Percentiles rank a stretch among this genome's conserved stretches.
Evolutionary conservation across 2,888 invertebrate genomes (phyloP).

Genomic region (Synanthedon andrenaeformis): DNA sequence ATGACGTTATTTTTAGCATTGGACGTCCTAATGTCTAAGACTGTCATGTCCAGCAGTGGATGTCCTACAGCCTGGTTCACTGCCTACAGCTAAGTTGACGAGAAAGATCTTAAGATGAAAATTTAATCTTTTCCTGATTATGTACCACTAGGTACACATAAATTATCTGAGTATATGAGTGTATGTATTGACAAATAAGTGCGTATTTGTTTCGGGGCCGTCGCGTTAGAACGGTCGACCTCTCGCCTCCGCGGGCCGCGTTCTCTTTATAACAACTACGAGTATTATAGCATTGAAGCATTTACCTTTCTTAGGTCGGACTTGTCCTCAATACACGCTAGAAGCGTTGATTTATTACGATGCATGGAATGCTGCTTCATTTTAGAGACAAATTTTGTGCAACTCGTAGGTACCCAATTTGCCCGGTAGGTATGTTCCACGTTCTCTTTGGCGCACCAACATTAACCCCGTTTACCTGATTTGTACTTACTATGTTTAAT

Average conservation of each 20-base stretch:
- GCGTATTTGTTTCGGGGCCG: slow-evolving; percentile 57
- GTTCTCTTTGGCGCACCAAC: slow-evolving; percentile 17
- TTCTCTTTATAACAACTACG: slow-evolving; percentile 29
- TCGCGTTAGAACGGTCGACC: slow-evolving; percentile 58
- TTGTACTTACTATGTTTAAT: slow-evolving; percentile 7
- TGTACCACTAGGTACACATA: too few species aligned
- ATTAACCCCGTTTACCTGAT: slow-evolving; percentile 24
- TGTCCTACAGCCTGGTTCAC: too few species aligned
- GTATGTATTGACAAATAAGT: slow-evolving; percentile 51
- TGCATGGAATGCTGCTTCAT: slow-evolving; percentile 47
- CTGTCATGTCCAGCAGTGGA: too few species aligned
- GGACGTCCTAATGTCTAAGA: too few species aligned
- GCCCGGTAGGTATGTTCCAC: slow-evolving; percentile 6
- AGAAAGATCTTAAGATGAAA: too few species aligned
- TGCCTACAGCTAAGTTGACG: too few species aligned
- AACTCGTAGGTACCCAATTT: slow-evolving; percentile 35
- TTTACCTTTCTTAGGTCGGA: slow-evolving; percentile 66
- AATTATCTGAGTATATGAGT: neutral
- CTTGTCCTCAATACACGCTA: slow-evolving; percentile 61
- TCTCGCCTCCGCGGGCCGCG: slow-evolving; percentile 44
- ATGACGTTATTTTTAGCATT: too few species aligned
- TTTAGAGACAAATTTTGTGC: slow-evolving; percentile 56
- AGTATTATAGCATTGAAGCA: slow-evolving; percentile 45
- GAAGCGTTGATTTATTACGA: slow-evolving; percentile 60
- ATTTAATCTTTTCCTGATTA: too few species aligned